Base-by-base conservation (phyloP, 2,113 vertebrate genomes). In the Phocoena sinus region DNA sequence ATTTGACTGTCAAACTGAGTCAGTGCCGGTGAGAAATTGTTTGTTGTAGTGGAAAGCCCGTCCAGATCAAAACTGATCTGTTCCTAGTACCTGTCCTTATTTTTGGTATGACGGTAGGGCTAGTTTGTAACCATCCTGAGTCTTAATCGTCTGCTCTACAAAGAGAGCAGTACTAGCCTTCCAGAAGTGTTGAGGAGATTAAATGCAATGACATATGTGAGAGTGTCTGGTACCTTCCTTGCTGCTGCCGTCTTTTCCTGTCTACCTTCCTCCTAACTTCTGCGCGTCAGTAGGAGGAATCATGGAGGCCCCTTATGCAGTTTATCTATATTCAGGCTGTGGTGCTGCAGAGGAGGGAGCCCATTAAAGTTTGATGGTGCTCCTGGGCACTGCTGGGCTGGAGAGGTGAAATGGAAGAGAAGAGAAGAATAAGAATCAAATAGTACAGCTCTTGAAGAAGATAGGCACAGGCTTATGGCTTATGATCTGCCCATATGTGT, bases 281-380 rank as follows among this genome's bases (percentile, higher is more conserved):
- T 0, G 0, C 6, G 38, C 13, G 20, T 85, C n/a, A 9, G 12
- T 9, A 60, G 77, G 28, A 68, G 38, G 88, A 85, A 17, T 82
- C 36, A 3, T 31, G 56, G 71, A 44, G 56, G n/a, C 17, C 47
- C 62, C 63, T 14, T 14, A 33, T 15, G 47, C 2, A 12, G 21
- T 65, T 77, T 70, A 68, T 95, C 76, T 91, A 17, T 93, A 86
- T 97, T 98, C 97, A 89, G 71, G 36, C 58, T 8, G 0, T 6
- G 3, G 60, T 65, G 23, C 38, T 81, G 33, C 60, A 56, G 74
- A 95, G 91, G 65, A 95, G 63, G 70, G 80, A 89, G 38, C 65
- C 83, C 70, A 82, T 94, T 95, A 84, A 98, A 94, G 53, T 83
- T 87, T 84, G 84, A 87, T 83, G 21, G 41, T 68, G 50, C 26